Conservation (phyloP, 2,888 invertebrate genomes). For the Lasioglossum leucozonium region DNA sequence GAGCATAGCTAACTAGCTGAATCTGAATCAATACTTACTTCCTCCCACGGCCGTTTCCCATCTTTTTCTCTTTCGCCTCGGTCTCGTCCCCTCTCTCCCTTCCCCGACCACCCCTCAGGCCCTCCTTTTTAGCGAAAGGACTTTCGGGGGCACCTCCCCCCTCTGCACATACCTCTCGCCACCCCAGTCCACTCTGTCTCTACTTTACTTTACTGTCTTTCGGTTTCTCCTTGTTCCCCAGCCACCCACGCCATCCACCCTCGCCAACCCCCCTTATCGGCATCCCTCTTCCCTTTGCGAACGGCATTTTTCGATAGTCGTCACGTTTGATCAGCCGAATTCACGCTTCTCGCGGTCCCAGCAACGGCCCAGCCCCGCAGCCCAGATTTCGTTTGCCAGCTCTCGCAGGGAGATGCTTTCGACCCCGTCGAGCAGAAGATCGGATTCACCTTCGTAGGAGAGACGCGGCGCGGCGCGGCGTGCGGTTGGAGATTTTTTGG, state of each 20-base stretch:
- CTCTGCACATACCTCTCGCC: slow-evolving; percentile 41
- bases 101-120: slow-evolving; percentile 26
- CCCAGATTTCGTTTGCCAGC: slow-evolving; percentile 60
- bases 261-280: slow-evolving; percentile 32
- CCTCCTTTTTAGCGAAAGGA: slow-evolving; percentile 61
- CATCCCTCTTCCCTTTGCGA: slow-evolving; percentile 45
- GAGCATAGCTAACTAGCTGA: slow-evolving; percentile 83
- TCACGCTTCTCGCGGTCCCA: slow-evolving; percentile 66
- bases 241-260: not conserved
- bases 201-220: slow-evolving; percentile 14
- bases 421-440: slow-evolving; percentile 47
- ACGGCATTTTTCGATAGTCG: slow-evolving; percentile 64
- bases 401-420: slow-evolving; percentile 19
- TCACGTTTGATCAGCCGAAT: slow-evolving; percentile 74
- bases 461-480: no score
- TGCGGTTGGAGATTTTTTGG: not conserved
- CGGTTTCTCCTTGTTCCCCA: slow-evolving; percentile 27
- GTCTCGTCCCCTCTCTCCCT: slow-evolving; percentile 25
- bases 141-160: slow-evolving; percentile 58
- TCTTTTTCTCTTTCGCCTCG: slow-evolving; percentile 49
- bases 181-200: slow-evolving; percentile 17
- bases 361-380: slow-evolving; percentile 12
- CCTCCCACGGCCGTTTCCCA: slow-evolving; percentile 72
- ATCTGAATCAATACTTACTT: slow-evolving; percentile 83
- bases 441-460: slow-evolving; percentile 32